These are phyloP conservation scores for Poeciliopsis turrubarensis DNA, from an alignment of 2,113 vertebrate species.

Conservation along the genomic window DNA sequence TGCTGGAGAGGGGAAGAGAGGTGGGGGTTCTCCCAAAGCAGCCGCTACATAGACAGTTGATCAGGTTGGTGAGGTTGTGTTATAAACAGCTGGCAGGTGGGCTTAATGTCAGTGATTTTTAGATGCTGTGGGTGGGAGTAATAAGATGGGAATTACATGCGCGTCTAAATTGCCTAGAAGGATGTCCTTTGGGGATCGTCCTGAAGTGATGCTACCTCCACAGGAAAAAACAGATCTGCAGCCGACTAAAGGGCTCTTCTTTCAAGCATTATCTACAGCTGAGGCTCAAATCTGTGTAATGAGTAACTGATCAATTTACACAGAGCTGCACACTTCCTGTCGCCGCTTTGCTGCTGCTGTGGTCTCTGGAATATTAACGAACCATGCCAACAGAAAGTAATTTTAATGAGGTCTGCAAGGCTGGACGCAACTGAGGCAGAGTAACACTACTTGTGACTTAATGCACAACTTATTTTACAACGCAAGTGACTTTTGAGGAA, in stretches of 20 bases:
- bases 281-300: constrained; percentile 30
- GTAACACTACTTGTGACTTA: constrained; percentile 11
- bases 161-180: constrained; percentile 39
- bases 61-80: constrained; percentile 15
- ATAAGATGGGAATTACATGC: constrained; percentile 44
- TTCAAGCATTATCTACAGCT: constrained; percentile 22
- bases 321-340: constrained; percentile 15
- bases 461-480: not conserved
- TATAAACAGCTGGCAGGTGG: constrained; percentile 22
- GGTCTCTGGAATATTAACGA: constrained; percentile 40
- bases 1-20: constrained; percentile 4
- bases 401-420: constrained; percentile 49
- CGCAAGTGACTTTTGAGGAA: constrained; percentile 4
- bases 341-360: not conserved
- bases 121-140: constrained; percentile 36
- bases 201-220: constrained; percentile 18
- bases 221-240: constrained; percentile 9
- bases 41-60: not conserved
- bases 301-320: constrained; percentile 44
- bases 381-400: constrained; percentile 41
- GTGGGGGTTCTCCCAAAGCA: constrained; percentile 1
- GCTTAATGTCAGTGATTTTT: constrained; percentile 29
- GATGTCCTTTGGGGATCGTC: constrained; percentile 40
- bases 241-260: not conserved
- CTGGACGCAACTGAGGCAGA: constrained; percentile 14